phyloP scores from a whole-genome alignment of 2,888 invertebrate genomes.

The Zeuzera pyrina region DNA sequence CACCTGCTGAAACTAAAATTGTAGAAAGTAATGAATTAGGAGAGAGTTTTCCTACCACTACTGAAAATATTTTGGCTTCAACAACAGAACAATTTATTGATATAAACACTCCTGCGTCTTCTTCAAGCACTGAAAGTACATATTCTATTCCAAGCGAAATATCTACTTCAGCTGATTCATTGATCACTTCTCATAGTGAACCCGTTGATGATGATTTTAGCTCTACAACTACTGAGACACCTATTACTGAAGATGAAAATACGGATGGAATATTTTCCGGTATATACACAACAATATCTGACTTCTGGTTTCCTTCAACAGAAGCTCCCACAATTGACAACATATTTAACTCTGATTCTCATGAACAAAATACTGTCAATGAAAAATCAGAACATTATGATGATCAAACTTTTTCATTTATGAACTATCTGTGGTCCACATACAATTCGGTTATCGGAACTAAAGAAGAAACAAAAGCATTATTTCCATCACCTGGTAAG shows the following conservation, averaged over 20 bases:
- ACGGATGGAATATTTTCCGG: slow-evolving; percentile 41
- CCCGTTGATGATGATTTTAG: neutral
- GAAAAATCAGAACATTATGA: slow-evolving; percentile 20
- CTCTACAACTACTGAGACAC: neutral
- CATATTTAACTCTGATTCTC: slow-evolving; percentile 32
- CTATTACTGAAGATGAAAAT: slow-evolving; percentile 12
- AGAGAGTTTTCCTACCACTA: no score
- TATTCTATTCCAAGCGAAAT: no score
- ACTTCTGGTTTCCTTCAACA: slow-evolving; percentile 43
- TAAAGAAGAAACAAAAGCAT: slow-evolving; percentile 44
- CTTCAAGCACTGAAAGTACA: no score
- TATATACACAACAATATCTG: slow-evolving; percentile 45
- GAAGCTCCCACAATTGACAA: slow-evolving; percentile 33
- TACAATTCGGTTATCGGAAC: slow-evolving; percentile 47
- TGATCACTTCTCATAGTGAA: neutral
- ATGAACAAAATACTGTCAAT: slow-evolving; percentile 22
- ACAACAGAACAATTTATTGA: no score
- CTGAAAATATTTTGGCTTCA: no score
- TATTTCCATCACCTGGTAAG: slow-evolving; percentile 53
- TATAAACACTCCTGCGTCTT: no score
- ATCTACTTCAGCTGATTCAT: no score
- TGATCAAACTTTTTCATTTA: slow-evolving; percentile 43
- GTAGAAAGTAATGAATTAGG: no score
- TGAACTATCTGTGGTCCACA: slow-evolving; percentile 39
- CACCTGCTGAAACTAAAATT: no score